Evolutionary conservation across 2,888 invertebrate species (phyloP).

Genomic region (Drosophila falleni): DNA sequence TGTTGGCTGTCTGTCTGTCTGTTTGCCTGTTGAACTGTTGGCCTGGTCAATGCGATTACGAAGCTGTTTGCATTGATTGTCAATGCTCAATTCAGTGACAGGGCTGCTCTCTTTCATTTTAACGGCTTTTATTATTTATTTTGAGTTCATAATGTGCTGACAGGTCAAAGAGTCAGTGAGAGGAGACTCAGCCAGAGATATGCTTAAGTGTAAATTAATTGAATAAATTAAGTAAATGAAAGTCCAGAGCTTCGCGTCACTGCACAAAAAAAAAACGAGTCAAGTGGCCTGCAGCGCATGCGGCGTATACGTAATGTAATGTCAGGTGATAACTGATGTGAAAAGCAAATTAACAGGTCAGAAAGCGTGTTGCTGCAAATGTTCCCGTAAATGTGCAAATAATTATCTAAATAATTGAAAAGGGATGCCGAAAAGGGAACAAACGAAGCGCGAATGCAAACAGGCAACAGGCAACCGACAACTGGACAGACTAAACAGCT

Average conservation of each 20-base stretch:
- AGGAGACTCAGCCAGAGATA: conserved; percentile 27
- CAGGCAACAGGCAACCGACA: not conserved
- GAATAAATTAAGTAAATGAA: conserved; percentile 75
- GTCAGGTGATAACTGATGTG: conserved; percentile 55
- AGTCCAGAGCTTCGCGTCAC: conserved; percentile 23
- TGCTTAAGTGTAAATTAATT: conserved; percentile 77
- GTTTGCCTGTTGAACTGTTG: conserved; percentile 11
- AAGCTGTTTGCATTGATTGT: conserved; percentile 74
- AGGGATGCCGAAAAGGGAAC: conserved; percentile 51
- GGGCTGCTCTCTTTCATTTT: conserved; percentile 39
- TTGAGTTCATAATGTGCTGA: conserved; percentile 69
- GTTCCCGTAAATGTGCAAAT: conserved; percentile 69
- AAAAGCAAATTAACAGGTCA: conserved; percentile 29
- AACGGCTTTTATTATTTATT: conserved; percentile 51
- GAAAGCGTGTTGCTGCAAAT: conserved; percentile 23
- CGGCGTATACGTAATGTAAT: conserved; percentile 60
- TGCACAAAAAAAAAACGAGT: not conserved
- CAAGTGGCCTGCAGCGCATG: conserved; percentile 19
- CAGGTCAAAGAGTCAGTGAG: conserved; percentile 38
- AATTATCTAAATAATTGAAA: conserved; percentile 81
- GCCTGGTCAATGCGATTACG: conserved; percentile 74
- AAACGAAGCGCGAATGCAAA: conserved; percentile 41
- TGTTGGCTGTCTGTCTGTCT: conserved; percentile 9
- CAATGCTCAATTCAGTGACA: conserved; percentile 61
- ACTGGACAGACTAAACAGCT: conserved; percentile 12